A percentile compares a stretch with the other conserved stretches of the same genome.
Evolutionary conservation across 2,797 vertebrate species (phyloP).

Genomic region (Leptatherina wallacei): DNA sequence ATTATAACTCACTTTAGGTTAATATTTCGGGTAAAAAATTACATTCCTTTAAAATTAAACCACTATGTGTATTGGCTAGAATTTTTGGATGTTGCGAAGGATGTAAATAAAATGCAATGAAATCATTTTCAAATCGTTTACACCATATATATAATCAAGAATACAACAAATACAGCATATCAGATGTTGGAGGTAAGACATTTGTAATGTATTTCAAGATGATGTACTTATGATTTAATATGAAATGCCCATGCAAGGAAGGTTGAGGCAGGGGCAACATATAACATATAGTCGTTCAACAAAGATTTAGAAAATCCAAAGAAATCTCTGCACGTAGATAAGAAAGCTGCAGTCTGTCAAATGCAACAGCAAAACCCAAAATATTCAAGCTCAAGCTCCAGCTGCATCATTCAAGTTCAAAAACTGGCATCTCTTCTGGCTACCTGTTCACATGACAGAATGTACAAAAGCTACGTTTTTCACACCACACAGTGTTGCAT

Average conservation of each 20-base stretch:
- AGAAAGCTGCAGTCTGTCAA: not conserved
- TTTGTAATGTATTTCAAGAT: not conserved
- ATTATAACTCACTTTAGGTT: no score
- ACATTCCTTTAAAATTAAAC: no score
- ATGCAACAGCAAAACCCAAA: not conserved
- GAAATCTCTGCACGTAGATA: not conserved
- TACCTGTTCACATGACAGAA: not conserved
- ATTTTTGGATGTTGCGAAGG: not conserved
- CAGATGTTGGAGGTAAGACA: not conserved
- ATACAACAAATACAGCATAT: not conserved
- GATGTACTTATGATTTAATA: not conserved
- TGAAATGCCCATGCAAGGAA: not conserved
- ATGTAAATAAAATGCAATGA: not conserved
- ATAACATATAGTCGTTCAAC: not conserved
- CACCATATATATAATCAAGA: not conserved
- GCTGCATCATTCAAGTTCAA: not conserved
- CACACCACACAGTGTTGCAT: not conserved
- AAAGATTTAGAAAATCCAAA: no score
- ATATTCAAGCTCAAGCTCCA: not conserved
- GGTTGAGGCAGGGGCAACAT: not conserved
- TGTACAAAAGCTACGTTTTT: not conserved
- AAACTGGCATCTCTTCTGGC: not conserved
- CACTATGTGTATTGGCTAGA: not conserved
- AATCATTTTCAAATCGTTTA: not conserved
- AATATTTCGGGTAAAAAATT: no score